Conservation (phyloP, 2,113 vertebrate genomes). For the Prunella himalayana region DNA sequence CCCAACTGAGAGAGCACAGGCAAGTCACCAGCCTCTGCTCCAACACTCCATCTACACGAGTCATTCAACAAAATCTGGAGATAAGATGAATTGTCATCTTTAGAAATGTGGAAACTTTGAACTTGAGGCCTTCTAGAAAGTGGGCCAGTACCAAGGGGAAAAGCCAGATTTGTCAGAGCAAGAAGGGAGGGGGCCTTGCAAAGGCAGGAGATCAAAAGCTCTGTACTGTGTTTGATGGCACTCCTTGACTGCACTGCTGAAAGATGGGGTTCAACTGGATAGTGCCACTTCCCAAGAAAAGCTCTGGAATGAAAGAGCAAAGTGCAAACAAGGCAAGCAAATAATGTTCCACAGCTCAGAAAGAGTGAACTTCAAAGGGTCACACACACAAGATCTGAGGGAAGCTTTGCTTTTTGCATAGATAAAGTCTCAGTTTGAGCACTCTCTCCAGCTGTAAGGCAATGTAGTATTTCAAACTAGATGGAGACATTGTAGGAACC, state of each 20-base stretch:
- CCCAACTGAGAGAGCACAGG: neutral
- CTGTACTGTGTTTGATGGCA: neutral
- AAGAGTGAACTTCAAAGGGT: neutral
- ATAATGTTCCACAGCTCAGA: neutral
- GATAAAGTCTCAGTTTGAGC: neutral
- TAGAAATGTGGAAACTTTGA: neutral
- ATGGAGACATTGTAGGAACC: neutral
- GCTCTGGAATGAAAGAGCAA: neutral
- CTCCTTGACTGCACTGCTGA: neutral
- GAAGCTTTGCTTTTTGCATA: neutral
- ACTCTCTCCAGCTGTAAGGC: neutral
- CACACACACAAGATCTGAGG: neutral
- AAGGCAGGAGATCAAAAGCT: neutral
- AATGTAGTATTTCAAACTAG: neutral
- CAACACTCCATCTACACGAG: neutral
- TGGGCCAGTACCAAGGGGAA: neutral
- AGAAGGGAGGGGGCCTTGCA: neutral
- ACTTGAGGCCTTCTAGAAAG: neutral
- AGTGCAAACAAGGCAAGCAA: neutral
- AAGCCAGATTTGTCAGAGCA: neutral
- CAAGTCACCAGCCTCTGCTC: neutral
- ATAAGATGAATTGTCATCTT: neutral
- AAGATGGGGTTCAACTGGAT: neutral
- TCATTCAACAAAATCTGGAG: neutral
- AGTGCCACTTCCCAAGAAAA: neutral